These are phyloP conservation scores for Sialis fuliginosa DNA, from an alignment of 2,888 invertebrate genomes.

Conservation along the genomic window DNA sequence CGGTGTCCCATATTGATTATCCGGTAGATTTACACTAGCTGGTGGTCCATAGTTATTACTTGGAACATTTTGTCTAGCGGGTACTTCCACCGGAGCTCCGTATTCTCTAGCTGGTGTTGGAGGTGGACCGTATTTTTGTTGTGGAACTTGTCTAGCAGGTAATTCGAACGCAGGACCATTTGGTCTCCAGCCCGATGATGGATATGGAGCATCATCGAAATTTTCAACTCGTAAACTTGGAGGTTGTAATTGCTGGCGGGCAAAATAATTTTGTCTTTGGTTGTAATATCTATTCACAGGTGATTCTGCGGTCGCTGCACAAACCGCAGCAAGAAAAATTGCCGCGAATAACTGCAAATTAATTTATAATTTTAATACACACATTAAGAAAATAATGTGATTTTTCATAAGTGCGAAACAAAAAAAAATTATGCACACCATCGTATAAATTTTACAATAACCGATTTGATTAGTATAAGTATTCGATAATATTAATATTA, in stretches of 20 bases:
- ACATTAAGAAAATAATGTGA: too few relatives aligned
- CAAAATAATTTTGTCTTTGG: constrained; percentile 17
- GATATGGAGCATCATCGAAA: constrained; percentile 19
- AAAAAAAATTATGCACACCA: too few relatives aligned
- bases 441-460: too few relatives aligned
- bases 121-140: constrained; percentile 16
- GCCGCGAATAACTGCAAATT: constrained; percentile 16
- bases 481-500: too few relatives aligned
- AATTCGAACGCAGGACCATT: constrained; percentile 25
- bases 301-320: constrained; percentile 26
- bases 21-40: neutral
- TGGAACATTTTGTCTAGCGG: constrained; percentile 11
- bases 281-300: constrained; percentile 14
- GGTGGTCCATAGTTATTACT: neutral
- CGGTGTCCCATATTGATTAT: neutral
- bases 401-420: too few relatives aligned
- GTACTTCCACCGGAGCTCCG: constrained; percentile 16
- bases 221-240: too few relatives aligned
- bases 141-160: constrained; percentile 16
- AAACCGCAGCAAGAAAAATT: constrained; percentile 20
- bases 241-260: constrained; percentile 15
- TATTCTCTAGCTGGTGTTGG: constrained; percentile 12
- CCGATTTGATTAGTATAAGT: too few relatives aligned
- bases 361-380: too few relatives aligned
- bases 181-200: constrained; percentile 27